Base-by-base conservation (phyloP, 2,113 vertebrate genomes). In the Aplodontia rufa region DNA sequence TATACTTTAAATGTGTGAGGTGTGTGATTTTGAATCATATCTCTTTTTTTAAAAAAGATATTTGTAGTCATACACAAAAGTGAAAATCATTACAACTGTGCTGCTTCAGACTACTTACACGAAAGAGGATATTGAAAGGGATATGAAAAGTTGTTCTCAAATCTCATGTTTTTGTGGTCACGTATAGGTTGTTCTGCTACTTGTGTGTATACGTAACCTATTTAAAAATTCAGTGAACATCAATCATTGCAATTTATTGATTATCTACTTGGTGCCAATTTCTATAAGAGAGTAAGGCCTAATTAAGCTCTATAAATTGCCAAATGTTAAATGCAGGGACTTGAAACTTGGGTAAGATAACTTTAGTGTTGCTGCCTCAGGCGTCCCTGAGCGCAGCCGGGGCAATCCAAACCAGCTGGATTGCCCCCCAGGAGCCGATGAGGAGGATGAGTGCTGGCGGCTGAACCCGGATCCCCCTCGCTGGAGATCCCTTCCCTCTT, bases 181-280 rank as follows among this genome's bases (percentile, higher is more conserved):
- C n/a, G 51, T 6, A 28, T 32, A 74, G 35, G 45, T 3, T 13
- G 0, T 30, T 80, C 19, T 49, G 19, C 4, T 64, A 45, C 14
- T 78, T 78, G 13, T 13, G 1, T 49, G 4, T 19, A 32, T 9
- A 68, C n/a, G 24, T 64, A 3, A 9, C 24, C 6, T 19, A 58
- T 60, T 82, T 84, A 62, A 85, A 49, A 53, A 75, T 72, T 45
- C 45, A 82, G 66, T 60, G 78, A 74, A 26, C 58, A 78, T 5
- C 86, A 91, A 85, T 24, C 91, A 12, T 75, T 89, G 45, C 3
- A 82, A 62, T 53, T 84, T 86, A 87, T 71, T 92, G 14, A 81
- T 0, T 45, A 58, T 30, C 26, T 87, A 55, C 26, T 96, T 81
- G 51, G 12, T 96, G 26, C 28, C 22, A 6, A 71, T 93, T 95